Evolutionary conservation across 2,797 vertebrate genomes (phyloP), one percentile per base, ranked within the genome.

Genomic region (Heliangelus exortis): DNA sequence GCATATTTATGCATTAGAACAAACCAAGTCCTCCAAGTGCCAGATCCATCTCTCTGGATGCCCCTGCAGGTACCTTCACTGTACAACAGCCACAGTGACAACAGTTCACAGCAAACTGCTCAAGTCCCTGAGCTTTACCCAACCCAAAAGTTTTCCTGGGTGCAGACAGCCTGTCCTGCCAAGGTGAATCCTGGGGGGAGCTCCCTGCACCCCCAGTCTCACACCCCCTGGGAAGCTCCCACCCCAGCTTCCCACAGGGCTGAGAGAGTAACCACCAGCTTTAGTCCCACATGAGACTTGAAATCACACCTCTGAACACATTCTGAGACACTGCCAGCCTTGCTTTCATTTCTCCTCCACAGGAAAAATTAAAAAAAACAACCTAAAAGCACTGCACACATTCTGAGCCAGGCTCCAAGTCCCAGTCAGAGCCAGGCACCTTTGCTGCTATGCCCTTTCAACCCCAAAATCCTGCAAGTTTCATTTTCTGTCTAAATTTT

Each of bases 341-440:
- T 17, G 11, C 26, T 88, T 47, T 34, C 5, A 4, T 15, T 34
- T 21, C 1, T 19, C 16, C 55, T 76, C 23, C 18, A 41, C 15
- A 31, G 4, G 9, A 22, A 31, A 74, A 80, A 12, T 2, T 1
- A 12, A 48, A 33, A 22, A 61, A 29, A n/a, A 11, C 4, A 7
- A 41, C 9, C 20, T 29, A 26, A 62, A 83, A 65, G 5, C 2
- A 10, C 7, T 78, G 39, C 33, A 34, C 5, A 1, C 0, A 1
- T 8, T 51, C 53, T 59, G 73, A 66, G 55, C 16, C n/a, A 41
- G n/a, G 34, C 4, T 81, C 7, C 2, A n/a, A 62, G 18, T 2
- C 34, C 31, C 25, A 14, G 29, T 17, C 8, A 11, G 66, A 55
- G 77, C 29, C 16, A 25, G 28, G 22, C 1, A 48, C 55, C 48